These are phyloP conservation scores for Cryptosula pallasiana DNA, from an alignment of 2,888 invertebrate species.

Conservation along the genomic window DNA sequence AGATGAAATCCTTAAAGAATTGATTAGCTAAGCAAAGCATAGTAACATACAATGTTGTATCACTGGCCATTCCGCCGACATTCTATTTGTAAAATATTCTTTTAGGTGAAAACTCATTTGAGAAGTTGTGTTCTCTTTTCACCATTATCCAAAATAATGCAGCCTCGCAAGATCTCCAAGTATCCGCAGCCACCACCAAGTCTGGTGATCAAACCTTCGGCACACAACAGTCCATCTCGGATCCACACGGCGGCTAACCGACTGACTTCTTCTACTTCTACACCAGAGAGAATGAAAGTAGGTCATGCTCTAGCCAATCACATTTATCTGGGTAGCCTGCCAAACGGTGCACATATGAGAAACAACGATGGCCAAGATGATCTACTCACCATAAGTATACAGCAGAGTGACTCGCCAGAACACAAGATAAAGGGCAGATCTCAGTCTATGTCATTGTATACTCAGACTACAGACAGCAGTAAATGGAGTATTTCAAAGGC, in stretches of 20 bases:
- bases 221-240: slow-evolving; percentile 2
- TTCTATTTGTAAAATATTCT: no score
- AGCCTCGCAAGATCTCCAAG: background rate
- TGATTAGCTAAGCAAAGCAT: background rate
- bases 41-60: no score
- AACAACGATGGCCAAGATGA: background rate
- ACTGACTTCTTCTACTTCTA: slow-evolving; percentile 11
- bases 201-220: slow-evolving; percentile 7
- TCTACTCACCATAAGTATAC: background rate
- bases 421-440: background rate
- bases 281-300: slow-evolving; percentile 22
- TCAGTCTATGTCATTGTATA: background rate
- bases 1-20: background rate
- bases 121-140: background rate
- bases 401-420: background rate
- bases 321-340: slow-evolving; percentile 2
- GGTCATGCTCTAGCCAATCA: slow-evolving; percentile 10
- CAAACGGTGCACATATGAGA: background rate
- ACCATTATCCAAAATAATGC: background rate
- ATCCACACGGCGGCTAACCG: background rate
- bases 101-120: background rate
- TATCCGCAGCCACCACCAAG: slow-evolving; percentile 11
- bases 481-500: background rate
- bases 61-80: no score
- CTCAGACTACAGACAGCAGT: background rate